Evolutionary conservation across 2,113 vertebrate genomes (phyloP), one percentile per base, ranked within the genome.

Genomic region (Grammomys dolichurus): DNA sequence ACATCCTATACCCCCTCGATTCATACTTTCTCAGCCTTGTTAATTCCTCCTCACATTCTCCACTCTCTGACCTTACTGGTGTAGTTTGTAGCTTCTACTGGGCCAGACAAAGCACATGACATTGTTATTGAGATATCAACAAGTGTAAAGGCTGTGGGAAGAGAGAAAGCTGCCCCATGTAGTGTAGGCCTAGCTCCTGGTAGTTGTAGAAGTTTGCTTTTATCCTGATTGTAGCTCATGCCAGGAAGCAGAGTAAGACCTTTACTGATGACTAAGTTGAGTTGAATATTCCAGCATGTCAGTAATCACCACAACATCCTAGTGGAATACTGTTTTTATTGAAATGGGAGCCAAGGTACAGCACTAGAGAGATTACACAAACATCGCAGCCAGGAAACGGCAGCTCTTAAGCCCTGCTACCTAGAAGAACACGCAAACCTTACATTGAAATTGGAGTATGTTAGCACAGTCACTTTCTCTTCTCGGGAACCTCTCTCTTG

Each of bases 351-450:
- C 93, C 90, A 92, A 2, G 46, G 67, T 82, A 69, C 56, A 72
- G 70, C 96, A 73, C 87, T 90, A 95, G 96, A 97, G 97, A 97
- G 97, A 95, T 96, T 93, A 91, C 77, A 19, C 84, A 80, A 82
- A 60, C 75, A 70, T 70, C 58, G 81, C 77, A 95, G 78, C 65
- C 93, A 20, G 90, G 90, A 93, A 95, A 96, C 97, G 76, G 0
- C 58, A 65, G 13, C 94, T 92, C 78, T 54, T 31, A 16, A 63
- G 24, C 95, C 92, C 46, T 63, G 36, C 22, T 8, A 1, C 58
- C 22, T 46, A 26, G 36, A 81, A 31, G 40, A 82, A 72, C 28
- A 90, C 87, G 81, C 65, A 89, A 5, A 51, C 33, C 1, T 0
- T 4, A 1, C 12, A 2, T n/a, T 43, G 3, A 58, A 40, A 48